Base-by-base conservation (phyloP, 2,888 invertebrate genomes). In the Apoda limacodes region DNA sequence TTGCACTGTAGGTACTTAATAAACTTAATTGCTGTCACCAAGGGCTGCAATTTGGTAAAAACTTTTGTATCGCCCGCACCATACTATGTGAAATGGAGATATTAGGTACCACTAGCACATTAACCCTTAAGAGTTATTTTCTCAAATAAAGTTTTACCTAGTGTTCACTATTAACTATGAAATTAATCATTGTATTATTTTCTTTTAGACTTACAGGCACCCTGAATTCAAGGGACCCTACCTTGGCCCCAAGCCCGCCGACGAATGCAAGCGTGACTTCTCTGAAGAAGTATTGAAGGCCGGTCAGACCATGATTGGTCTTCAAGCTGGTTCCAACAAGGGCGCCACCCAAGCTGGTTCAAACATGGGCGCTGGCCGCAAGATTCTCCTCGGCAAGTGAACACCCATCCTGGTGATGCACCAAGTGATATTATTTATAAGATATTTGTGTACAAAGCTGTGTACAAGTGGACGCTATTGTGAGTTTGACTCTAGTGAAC, bases 321-420 rank as follows among this genome's bases (percentile, higher is more conserved):
- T 98, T 29, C 97, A 98, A 74, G 95, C 95, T 49, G 98, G 98
- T 36, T 89, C 89, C 67, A 98, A 98, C 88, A 95, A 96, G 80
- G 97, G 96, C 23, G 96, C 96, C 50, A 89, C 91, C 38, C 96
- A 96, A 75, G 88, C 94, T 14, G 97, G 97, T 14, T 87, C 88
- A 67, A 96, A 92, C 74, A 83, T 95, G 36, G 96, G 96, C 42
- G 93, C 93, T 45, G 88, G 90, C 51, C 90, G 94, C 63, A 93
- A 94, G 72, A 94, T 94, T 80, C 85, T 95, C 60, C 83, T 94
- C 64, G 93, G 93, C 84, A 94, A 95, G 88, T 94, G 86, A 86
- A 59, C 51, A 43, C 37, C 35, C 37, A 31, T 46, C 42, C 17
- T 30, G 28, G 27, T 42, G 46, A 37, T 48, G 46, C 57, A 53